Conservation (phyloP, 1,140 invertebrate genomes). For the Aphaenogaster floridana region DNA sequence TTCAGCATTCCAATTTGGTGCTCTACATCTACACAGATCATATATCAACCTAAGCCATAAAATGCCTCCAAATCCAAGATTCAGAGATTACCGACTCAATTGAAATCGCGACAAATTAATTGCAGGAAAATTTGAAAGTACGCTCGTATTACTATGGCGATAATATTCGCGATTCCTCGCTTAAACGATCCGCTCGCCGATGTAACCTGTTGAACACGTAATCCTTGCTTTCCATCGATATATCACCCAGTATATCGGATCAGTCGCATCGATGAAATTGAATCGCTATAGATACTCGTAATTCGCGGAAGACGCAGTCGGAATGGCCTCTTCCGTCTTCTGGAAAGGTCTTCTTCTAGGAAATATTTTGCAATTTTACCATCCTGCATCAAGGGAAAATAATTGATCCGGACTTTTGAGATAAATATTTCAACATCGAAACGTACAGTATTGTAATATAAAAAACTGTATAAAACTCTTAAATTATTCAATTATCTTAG, state of each 20-base stretch:
- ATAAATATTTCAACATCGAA: neutral
- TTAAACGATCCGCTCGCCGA: slow-evolving; percentile 18
- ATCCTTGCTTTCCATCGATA: slow-evolving; percentile 48
- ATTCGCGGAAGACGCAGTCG: neutral
- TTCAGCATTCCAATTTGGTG: neutral
- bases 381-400: neutral
- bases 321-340: slow-evolving; percentile 30
- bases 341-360: neutral
- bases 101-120: slow-evolving; percentile 13
- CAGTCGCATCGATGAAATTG: slow-evolving; percentile 44
- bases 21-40: no score
- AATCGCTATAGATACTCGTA: slow-evolving; percentile 31
- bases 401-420: neutral
- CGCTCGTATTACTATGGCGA: neutral
- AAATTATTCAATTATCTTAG: neutral
- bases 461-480: neutral
- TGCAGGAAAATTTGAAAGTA: slow-evolving; percentile 17
- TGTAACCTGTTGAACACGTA: slow-evolving; percentile 60
- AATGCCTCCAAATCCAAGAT: neutral
- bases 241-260: slow-evolving; percentile 26
- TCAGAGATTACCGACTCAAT: neutral
- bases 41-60: neutral
- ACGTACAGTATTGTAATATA: no score
- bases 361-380: slow-evolving; percentile 6
- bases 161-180: slow-evolving; percentile 30